A percentile compares a stretch with the other conserved stretches of the same genome.
These are phyloP conservation scores for Caenorhabditis wallacei DNA, from an alignment of 2,888 invertebrate genomes.

Conservation along the genomic window DNA sequence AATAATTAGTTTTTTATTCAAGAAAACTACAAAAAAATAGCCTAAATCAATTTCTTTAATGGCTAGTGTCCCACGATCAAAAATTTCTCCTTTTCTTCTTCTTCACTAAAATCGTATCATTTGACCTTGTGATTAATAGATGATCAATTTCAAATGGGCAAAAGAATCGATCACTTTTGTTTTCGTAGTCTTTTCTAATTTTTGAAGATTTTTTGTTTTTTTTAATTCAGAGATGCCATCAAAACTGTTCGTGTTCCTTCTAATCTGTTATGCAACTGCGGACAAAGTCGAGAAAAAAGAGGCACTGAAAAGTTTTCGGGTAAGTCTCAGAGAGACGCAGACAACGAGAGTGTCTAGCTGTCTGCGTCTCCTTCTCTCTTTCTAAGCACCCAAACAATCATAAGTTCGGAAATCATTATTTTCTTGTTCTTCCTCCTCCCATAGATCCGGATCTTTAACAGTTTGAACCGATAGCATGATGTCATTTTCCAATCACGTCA, in stretches of 20 bases:
- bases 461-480: constrained; percentile 28
- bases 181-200: not conserved
- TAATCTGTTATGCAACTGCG: constrained; percentile 50
- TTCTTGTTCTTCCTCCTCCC: constrained; percentile 12
- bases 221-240: constrained; percentile 19
- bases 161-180: not conserved
- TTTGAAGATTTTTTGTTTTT: not conserved
- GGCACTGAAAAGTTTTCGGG: constrained; percentile 17
- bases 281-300: constrained; percentile 40
- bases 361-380: too few species aligned
- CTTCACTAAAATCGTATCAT: not conserved
- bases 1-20: too few species aligned
- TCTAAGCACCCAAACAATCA: constrained; percentile 15
- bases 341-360: too few species aligned
- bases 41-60: not conserved
- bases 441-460: constrained; percentile 37
- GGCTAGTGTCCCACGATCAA: too few species aligned
- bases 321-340: not conserved
- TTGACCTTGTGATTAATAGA: not conserved
- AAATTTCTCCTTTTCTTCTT: not conserved
- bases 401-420: constrained; percentile 33
- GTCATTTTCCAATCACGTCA: constrained; percentile 30
- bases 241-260: constrained; percentile 31
- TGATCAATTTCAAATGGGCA: not conserved
- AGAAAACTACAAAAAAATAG: too few species aligned